Base-by-base conservation (phyloP, 2,888 invertebrate genomes). In the Trichogramma dendrolimi region DNA sequence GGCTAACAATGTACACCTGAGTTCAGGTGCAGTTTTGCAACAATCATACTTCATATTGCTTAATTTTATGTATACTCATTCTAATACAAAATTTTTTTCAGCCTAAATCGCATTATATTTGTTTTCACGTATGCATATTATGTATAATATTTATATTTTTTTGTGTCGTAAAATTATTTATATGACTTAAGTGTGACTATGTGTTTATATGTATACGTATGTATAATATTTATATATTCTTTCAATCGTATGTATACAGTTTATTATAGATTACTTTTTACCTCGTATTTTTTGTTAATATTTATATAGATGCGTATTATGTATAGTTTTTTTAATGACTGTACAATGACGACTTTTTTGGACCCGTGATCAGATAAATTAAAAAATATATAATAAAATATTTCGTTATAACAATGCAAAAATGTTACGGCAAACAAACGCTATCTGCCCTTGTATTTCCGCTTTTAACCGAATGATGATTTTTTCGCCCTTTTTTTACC, bases 351-450 rank as follows among this genome's bases (percentile, higher is more conserved):
- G 70, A 72, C 67, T 64, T 72, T 27, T 27, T 77, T 77, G 77
- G 76, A 77, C 76, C 77, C 77, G 68, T 73, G 70, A 71, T 71
- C 69, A 73, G 72, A 75, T 61, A 75, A 75, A 75, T 73, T 70
- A 71, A 73, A 70, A 71, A 70, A 64, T 41, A 11, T 52, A 11
- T 43, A 50, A 11, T 43, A 50, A 38, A 50, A 38, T 10, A 38
- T 6, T 39, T 48, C 48, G 5, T 11, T 48, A 48, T 14, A 14
- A 11, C 27, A 48, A 6, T 11, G 11, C 5, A 48, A 27, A 48
- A 11, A 4, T 48, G 27, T 56, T 57, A 54, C n/a, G 10, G 14
- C 47, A 38, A 54, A 52, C 60, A 48, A 58, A 51, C 59, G 58
- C 59, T 60, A 62, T 64, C 63, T 55, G 58, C 57, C 52, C 61